Evolutionary conservation across 30 jellyfish, hydroid and myxozoan species (phyloP).

Genomic region (Catostylus mosaicus): DNA sequence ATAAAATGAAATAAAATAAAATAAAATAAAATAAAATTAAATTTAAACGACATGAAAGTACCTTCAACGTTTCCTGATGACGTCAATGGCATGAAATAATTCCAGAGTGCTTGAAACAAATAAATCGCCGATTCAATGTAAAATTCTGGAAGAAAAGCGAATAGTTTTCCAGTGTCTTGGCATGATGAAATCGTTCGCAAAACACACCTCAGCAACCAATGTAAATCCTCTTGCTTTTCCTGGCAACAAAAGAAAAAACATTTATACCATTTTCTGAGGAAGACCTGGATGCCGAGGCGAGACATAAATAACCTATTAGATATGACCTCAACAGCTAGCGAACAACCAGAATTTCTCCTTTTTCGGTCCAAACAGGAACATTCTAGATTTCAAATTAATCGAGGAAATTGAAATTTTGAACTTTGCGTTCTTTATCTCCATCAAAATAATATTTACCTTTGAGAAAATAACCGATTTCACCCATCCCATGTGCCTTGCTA

Average conservation of each 20-base stretch:
- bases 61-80: slow-evolving; percentile 67
- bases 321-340: no score
- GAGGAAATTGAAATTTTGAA: no score
- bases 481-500: slow-evolving; percentile 98
- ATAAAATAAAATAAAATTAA: no score
- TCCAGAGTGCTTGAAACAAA: slow-evolving; percentile 92
- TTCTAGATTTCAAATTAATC: no score
- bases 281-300: no score
- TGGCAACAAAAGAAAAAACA: slow-evolving; percentile 22
- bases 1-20: neutral
- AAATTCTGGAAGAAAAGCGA: slow-evolving; percentile 87
- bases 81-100: slow-evolving; percentile 87
- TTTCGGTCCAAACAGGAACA: no score
- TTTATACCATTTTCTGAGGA: no score
- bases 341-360: no score
- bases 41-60: neutral
- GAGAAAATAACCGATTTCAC: slow-evolving; percentile 92
- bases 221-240: slow-evolving; percentile 94
- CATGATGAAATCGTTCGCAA: slow-evolving; percentile 65
- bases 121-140: slow-evolving; percentile 85
- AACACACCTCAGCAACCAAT: slow-evolving; percentile 75
- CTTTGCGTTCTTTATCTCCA: no score
- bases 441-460: slow-evolving; percentile 55
- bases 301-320: no score
- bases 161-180: slow-evolving; percentile 73